Evolutionary conservation across 2,113 vertebrate species (phyloP).

Genomic region (Tichodroma muraria): DNA sequence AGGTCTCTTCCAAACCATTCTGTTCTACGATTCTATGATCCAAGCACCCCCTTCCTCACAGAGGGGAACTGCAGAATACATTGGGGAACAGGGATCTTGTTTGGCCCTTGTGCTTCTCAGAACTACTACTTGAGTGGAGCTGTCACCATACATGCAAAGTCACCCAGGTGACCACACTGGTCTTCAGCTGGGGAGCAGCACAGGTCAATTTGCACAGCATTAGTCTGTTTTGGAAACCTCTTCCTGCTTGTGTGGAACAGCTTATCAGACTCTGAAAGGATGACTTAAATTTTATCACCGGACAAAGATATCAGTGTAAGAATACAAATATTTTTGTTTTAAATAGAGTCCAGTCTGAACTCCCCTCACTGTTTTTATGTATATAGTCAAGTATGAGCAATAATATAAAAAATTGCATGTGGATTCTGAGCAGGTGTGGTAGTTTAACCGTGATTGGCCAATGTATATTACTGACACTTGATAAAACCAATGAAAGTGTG

Average conservation of each 20-base stretch:
- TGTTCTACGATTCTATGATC: background rate
- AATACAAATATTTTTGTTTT: background rate
- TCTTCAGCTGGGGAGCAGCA: background rate
- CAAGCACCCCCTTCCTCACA: background rate
- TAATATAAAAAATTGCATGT: background rate
- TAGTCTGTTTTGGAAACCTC: background rate
- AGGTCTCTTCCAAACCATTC: background rate
- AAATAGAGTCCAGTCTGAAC: background rate
- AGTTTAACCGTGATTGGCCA: too few relatives aligned
- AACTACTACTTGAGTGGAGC: background rate
- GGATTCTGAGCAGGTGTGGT: background rate
- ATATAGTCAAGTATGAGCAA: background rate
- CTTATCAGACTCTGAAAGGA: background rate
- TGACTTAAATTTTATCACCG: background rate
- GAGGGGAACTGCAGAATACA: background rate
- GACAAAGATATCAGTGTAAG: background rate
- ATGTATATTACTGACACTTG: too few relatives aligned
- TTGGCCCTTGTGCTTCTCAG: background rate
- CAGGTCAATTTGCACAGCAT: background rate
- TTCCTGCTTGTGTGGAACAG: background rate
- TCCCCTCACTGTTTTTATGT: background rate
- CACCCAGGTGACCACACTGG: background rate
- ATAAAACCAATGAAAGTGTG: too few relatives aligned
- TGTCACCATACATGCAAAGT: fast-evolving
- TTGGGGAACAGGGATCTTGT: background rate